phyloP scores from a whole-genome alignment of 2,113 vertebrate genomes.

The Amphiprion percula region DNA sequence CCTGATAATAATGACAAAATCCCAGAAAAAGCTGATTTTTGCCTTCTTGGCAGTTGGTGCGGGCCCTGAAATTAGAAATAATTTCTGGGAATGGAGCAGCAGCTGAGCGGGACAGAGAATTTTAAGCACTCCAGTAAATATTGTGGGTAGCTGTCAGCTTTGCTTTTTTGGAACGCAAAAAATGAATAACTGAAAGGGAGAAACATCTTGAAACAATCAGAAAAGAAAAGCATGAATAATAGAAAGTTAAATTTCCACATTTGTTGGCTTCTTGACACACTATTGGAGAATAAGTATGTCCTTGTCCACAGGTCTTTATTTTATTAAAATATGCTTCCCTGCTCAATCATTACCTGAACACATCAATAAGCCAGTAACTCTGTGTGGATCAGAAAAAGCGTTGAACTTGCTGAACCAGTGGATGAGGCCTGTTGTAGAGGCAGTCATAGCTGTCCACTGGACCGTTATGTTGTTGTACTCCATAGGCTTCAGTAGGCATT shows the following conservation, averaged over 20 bases:
- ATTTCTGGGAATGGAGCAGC: constrained; percentile 60
- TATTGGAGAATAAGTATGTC: constrained; percentile 59
- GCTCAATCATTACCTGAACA: constrained; percentile 50
- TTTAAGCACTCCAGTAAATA: constrained; percentile 75
- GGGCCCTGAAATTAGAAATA: constrained; percentile 69
- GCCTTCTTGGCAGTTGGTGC: constrained; percentile 64
- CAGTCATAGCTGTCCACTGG: constrained; percentile 46
- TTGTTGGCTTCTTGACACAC: constrained; percentile 65
- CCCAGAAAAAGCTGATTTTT: constrained; percentile 59
- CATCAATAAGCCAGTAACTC: constrained; percentile 18
- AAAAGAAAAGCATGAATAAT: constrained; percentile 73
- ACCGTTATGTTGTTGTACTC: constrained; percentile 56
- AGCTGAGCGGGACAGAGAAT: constrained; percentile 57
- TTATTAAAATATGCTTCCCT: constrained; percentile 41
- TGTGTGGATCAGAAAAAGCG: constrained; percentile 32
- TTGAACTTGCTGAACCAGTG: constrained; percentile 63
- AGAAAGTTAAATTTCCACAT: constrained; percentile 68
- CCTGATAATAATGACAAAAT: constrained; percentile 71
- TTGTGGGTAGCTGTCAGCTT: constrained; percentile 75
- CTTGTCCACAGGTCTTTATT: constrained; percentile 54
- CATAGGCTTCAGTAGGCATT: constrained; percentile 49
- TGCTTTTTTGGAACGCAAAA: constrained; percentile 66
- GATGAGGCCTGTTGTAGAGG: constrained; percentile 39
- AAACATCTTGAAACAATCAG: constrained; percentile 83
- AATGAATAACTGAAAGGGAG: constrained; percentile 50